Conservation (phyloP, 2,113 vertebrate species). For the Egretta garzetta region DNA sequence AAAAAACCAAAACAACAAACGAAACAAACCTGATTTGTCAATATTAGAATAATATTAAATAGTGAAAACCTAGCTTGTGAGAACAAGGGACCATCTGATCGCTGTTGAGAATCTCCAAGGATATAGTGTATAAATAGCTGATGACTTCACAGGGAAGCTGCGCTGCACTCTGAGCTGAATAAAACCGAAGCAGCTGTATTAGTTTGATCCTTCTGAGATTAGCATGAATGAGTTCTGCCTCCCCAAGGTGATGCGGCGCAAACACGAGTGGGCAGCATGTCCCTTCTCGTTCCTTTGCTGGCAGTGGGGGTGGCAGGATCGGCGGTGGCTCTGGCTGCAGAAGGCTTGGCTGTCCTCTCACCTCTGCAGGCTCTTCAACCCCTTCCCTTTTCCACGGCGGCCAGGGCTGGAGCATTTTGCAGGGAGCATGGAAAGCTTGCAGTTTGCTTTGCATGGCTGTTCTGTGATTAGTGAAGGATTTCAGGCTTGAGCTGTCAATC, state of each 20-base stretch:
- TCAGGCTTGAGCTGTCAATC: slow-evolving; percentile 46
- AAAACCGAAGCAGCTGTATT: slow-evolving; percentile 68
- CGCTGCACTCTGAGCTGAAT: slow-evolving; percentile 58
- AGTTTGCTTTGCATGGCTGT: slow-evolving; percentile 5
- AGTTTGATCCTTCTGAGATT: slow-evolving; percentile 60
- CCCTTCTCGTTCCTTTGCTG: not conserved
- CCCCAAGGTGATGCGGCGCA: slow-evolving; percentile 26
- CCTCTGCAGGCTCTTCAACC: not conserved
- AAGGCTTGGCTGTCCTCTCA: not conserved
- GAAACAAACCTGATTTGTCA: not conserved
- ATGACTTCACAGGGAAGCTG: slow-evolving; percentile 69
- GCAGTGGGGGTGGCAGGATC: not conserved
- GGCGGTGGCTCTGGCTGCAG: not conserved
- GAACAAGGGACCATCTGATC: slow-evolving; percentile 55
- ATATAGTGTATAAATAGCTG: slow-evolving; percentile 68
- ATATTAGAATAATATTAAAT: slow-evolving; percentile 8
- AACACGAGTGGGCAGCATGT: not conserved
- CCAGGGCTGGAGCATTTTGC: not conserved
- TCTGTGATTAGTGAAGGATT: slow-evolving; percentile 46
- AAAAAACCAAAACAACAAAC: not conserved
- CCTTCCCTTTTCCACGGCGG: not conserved
- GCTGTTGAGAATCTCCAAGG: slow-evolving; percentile 66
- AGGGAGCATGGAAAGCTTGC: not conserved
- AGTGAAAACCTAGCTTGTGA: slow-evolving; percentile 38
- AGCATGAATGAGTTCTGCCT: slow-evolving; percentile 59